Evolutionary conservation across 2,888 invertebrate genomes (phyloP), one percentile per base, ranked within the genome.

Genomic region (Thyatira batis): DNA sequence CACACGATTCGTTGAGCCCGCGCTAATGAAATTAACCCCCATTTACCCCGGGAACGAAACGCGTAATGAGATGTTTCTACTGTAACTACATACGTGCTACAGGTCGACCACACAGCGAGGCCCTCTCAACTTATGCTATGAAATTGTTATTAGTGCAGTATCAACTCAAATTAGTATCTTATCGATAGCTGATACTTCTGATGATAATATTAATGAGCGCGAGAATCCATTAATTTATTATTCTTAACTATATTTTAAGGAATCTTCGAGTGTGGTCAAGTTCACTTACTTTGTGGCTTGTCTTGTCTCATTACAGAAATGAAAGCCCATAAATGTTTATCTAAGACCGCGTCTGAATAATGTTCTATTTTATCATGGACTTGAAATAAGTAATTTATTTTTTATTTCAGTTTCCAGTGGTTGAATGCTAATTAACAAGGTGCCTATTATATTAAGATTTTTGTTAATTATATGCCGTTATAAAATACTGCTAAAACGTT

Each of bases 21-120:
- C 78, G 76, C 86, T 92, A 92, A 92, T 92, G 90, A 91, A 92
- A 91, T 90, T 90, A 92, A 89, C 88, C 86, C 83, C 82, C 81
- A 83, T 85, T 86, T 78, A 74, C 79, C 73, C 78, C 76, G 79
- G 76, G 82, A 85, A 83, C 76, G 78, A 80, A 77, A 80, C 76
- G 79, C 65, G 85, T 88, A 89, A 88, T 88, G 87, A 87, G 85
- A 87, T 84, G 82, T 84, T 80, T 65, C 61, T 27, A 48, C 27
- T 27, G 48, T 48, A 27, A 48, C 27, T 48, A 48, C 48, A 48
- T 20, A 27, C 48, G 28, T 48, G 48, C 20, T 28, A 17, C 13
- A 43, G 17, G 10, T 11, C 25, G 39, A 39, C 45, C 45, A 45
- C 23, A 20, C 4, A n/a, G 11, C 11, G 20, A 45, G 45, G n/a